These are phyloP conservation scores for Batillaria attramentaria DNA, from an alignment of 1,140 invertebrate species.

Conservation along the genomic window DNA sequence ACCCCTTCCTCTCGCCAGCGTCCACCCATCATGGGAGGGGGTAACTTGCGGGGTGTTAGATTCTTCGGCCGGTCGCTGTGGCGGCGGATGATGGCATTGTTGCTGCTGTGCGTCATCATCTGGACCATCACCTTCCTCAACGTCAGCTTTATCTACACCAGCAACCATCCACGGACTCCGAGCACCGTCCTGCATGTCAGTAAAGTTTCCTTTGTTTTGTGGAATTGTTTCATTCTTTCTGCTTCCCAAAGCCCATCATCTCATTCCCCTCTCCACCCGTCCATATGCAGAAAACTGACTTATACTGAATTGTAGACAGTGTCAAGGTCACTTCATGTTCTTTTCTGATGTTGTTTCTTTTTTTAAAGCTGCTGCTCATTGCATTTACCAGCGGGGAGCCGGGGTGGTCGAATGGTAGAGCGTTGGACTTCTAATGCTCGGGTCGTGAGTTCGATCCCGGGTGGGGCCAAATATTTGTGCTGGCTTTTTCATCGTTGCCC, in stretches of 20 bases:
- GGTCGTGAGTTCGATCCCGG: too few species aligned
- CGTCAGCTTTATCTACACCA: slow-evolving; percentile 39
- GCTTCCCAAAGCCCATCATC: background rate
- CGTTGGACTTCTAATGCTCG: too few species aligned
- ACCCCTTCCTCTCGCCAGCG: slow-evolving; percentile 4
- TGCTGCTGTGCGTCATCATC: slow-evolving; percentile 40
- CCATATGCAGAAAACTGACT: background rate
- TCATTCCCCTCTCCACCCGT: background rate
- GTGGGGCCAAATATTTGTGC: too few species aligned
- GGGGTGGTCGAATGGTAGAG: too few species aligned
- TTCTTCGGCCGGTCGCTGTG: slow-evolving; percentile 40
- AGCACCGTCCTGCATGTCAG: slow-evolving; percentile 51
- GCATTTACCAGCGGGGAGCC: background rate
- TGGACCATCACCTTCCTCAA: slow-evolving; percentile 50
- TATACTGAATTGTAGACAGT: background rate
- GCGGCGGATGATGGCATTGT: slow-evolving; percentile 41
- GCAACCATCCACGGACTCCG: slow-evolving; percentile 32
- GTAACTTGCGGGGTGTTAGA: slow-evolving; percentile 26
- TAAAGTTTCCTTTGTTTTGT: background rate
- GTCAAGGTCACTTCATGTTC: too few species aligned
- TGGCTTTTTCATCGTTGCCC: too few species aligned
- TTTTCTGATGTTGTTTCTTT: too few species aligned
- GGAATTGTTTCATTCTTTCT: background rate
- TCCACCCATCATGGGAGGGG: too few species aligned
- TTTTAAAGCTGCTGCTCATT: background rate